A percentile compares a stretch with the other conserved stretches of the same genome.
These are phyloP conservation scores for Trinectes maculatus DNA, from an alignment of 2,113 vertebrate species.

Conservation along the genomic window DNA sequence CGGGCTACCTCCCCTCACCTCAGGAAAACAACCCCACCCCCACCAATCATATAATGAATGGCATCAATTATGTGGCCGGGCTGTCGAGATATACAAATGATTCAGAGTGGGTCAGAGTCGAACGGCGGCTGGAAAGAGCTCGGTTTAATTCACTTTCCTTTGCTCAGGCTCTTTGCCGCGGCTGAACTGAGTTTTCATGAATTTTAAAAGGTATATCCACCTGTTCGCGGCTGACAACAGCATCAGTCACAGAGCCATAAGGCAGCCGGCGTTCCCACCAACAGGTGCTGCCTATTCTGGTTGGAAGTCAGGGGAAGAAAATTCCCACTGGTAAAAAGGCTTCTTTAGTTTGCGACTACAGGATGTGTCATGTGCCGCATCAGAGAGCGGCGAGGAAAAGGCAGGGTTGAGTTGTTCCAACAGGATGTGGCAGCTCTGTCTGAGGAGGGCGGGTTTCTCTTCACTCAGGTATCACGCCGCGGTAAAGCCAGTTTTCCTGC, in stretches of 20 bases:
- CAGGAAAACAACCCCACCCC: slow-evolving; percentile 50
- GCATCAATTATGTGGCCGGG: slow-evolving; percentile 63
- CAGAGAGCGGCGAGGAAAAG: slow-evolving; percentile 33
- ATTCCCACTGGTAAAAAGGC: slow-evolving; percentile 33
- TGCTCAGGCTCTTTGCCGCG: slow-evolving; percentile 9
- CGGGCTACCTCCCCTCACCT: slow-evolving; percentile 59
- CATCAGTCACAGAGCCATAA: slow-evolving; percentile 61
- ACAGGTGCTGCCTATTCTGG: slow-evolving; percentile 29
- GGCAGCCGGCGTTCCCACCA: slow-evolving; percentile 28
- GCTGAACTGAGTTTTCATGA: slow-evolving; percentile 58
- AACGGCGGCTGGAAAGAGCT: slow-evolving; percentile 41
- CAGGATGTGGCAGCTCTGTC: slow-evolving; percentile 40
- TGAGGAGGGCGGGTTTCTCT: slow-evolving; percentile 11
- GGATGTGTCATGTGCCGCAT: slow-evolving; percentile 42
- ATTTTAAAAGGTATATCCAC: slow-evolving; percentile 58
- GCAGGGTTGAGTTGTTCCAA: slow-evolving; percentile 44
- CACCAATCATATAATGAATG: slow-evolving; percentile 73
- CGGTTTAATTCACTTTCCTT: slow-evolving; percentile 50
- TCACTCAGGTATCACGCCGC: slow-evolving; percentile 49
- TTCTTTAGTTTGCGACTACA: slow-evolving; percentile 31
- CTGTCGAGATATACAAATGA: slow-evolving; percentile 69
- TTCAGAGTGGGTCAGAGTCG: slow-evolving; percentile 58
- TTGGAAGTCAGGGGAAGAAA: slow-evolving; percentile 35
- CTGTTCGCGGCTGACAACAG: slow-evolving; percentile 51
- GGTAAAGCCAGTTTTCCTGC: slow-evolving; percentile 38